Evolutionary conservation across 2,797 vertebrate genomes (phyloP).

Genomic region (Sebastes steindachneri): DNA sequence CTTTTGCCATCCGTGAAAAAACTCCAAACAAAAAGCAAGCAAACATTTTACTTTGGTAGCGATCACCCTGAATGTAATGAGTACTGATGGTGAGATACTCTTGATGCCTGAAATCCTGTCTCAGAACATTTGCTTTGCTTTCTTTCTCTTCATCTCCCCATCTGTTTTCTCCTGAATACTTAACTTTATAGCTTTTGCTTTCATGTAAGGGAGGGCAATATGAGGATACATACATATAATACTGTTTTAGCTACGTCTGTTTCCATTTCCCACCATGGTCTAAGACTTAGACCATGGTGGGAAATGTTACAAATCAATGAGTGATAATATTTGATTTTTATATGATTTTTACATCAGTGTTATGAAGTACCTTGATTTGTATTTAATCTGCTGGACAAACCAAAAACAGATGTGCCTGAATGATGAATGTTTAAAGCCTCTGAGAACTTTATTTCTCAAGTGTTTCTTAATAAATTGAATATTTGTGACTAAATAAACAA

Average conservation of each 20-base stretch:
- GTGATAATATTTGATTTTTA: neutral
- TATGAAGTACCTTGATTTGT: neutral
- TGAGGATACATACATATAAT: neutral
- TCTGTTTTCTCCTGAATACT: slow-evolving; percentile 4
- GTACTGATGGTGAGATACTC: slow-evolving; percentile 28
- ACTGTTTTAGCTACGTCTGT: neutral
- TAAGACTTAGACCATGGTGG: neutral
- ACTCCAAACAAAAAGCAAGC: slow-evolving; percentile 17
- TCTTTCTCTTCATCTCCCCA: slow-evolving; percentile 24
- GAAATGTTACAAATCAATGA: neutral
- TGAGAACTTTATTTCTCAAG: neutral
- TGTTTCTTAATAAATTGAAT: neutral
- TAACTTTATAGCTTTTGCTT: slow-evolving; percentile 9
- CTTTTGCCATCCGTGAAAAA: slow-evolving; percentile 40
- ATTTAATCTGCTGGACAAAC: neutral
- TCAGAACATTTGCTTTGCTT: slow-evolving; percentile 23
- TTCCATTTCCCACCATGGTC: too few species aligned
- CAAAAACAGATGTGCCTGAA: neutral
- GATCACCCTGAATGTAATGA: slow-evolving; percentile 55
- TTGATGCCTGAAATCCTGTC: slow-evolving; percentile 37
- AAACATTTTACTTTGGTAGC: slow-evolving; percentile 27
- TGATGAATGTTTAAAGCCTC: neutral
- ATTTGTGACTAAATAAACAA: neutral
- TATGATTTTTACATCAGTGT: neutral
- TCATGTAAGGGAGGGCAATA: neutral